Evolutionary conservation across 2,797 vertebrate genomes (phyloP).

Genomic region (Sphenodon punctatus): DNA sequence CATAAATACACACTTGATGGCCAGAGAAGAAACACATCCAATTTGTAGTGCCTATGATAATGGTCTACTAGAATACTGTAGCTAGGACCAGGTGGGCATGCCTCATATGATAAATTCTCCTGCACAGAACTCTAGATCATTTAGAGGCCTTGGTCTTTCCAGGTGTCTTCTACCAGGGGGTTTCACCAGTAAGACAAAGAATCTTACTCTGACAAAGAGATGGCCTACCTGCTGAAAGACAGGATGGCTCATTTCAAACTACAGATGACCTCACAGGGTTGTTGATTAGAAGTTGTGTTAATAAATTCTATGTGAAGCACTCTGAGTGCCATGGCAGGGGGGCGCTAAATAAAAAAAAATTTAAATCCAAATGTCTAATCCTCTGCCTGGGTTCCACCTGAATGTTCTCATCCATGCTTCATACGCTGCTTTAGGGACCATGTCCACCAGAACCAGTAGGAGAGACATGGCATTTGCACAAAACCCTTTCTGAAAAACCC

Average conservation of each 20-base stretch:
- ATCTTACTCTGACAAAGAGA: conserved; percentile 12
- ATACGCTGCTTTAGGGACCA: background rate
- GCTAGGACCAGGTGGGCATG: background rate
- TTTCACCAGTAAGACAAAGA: background rate
- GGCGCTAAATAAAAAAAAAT: too few relatives aligned
- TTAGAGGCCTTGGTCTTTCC: background rate
- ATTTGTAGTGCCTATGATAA: background rate
- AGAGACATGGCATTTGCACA: background rate
- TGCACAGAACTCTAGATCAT: background rate
- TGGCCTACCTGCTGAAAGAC: too few relatives aligned
- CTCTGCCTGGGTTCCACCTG: background rate
- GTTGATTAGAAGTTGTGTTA: too few relatives aligned
- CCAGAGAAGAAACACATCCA: background rate
- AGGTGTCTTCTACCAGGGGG: background rate
- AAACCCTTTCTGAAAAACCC: background rate
- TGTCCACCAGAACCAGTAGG: background rate
- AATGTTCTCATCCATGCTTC: background rate
- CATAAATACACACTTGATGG: background rate
- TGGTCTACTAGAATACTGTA: background rate
- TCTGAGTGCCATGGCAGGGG: too few relatives aligned
- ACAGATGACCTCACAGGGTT: too few relatives aligned
- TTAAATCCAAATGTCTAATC: background rate
- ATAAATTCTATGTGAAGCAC: too few relatives aligned
- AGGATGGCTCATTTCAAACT: too few relatives aligned
- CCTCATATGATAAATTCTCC: background rate